Conservation (phyloP, 2,888 invertebrate species). For the Dorcus parallelipipedus region DNA sequence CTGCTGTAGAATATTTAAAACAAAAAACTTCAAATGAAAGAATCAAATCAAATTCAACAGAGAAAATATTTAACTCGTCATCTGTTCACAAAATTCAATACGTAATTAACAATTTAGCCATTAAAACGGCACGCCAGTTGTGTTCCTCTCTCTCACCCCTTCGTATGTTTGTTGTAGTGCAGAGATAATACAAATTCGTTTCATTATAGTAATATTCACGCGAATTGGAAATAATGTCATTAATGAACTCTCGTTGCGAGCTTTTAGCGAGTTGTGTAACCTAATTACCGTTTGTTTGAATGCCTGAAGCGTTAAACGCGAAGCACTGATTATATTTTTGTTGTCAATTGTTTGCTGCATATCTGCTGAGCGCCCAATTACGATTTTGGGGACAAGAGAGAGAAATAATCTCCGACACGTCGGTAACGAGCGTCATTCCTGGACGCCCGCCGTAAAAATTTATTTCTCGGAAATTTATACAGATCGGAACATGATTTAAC, state of each 20-base stretch:
- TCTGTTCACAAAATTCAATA: too few species aligned
- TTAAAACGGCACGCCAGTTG: too few species aligned
- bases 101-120: too few species aligned
- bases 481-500: too few species aligned
- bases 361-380: slow-evolving; percentile 15
- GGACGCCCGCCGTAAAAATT: too few species aligned
- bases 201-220: slow-evolving; percentile 26
- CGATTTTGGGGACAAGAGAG: not conserved
- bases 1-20: too few species aligned
- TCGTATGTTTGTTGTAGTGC: not conserved
- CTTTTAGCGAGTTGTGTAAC: slow-evolving; percentile 30
- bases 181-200: slow-evolving; percentile 19
- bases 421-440: too few species aligned
- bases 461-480: too few species aligned
- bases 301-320: slow-evolving; percentile 28
- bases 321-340: slow-evolving; percentile 27
- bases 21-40: too few species aligned
- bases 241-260: slow-evolving; percentile 25
- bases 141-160: not conserved
- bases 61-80: too few species aligned
- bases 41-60: too few species aligned
- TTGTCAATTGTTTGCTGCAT: slow-evolving; percentile 23
- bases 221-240: slow-evolving; percentile 28
- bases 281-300: slow-evolving; percentile 33
- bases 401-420: too few species aligned